Percentiles rank a stretch among this genome's conserved stretches.
These are phyloP conservation scores for Rhinichthys osculus DNA, from an alignment of 2,797 vertebrate genomes.

Conservation along the genomic window DNA sequence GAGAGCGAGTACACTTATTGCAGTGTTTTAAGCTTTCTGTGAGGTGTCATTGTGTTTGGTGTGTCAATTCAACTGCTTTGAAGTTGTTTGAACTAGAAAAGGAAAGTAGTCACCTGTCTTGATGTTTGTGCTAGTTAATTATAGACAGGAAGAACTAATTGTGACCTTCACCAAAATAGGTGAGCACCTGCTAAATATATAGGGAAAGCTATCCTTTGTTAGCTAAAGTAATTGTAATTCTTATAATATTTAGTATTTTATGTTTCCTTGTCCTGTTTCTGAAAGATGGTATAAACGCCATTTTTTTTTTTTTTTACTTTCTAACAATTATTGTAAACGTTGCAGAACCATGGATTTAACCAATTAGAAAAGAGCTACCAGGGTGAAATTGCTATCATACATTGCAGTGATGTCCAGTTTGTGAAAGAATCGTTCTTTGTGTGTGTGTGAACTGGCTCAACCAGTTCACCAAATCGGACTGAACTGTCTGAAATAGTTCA, in stretches of 20 bases:
- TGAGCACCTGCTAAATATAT: background rate
- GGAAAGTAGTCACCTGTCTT: slow-evolving; percentile 1
- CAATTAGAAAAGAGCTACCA: background rate
- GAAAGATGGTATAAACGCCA: background rate
- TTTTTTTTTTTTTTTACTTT: background rate
- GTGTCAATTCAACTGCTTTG: slow-evolving; percentile 24
- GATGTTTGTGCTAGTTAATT: slow-evolving; percentile 40
- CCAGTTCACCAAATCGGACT: too few species aligned
- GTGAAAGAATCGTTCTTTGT: too few species aligned
- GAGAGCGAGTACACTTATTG: slow-evolving; percentile 25
- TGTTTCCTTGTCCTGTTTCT: background rate
- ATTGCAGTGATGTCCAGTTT: background rate
- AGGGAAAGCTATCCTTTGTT: background rate
- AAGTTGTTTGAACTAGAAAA: slow-evolving; percentile 17
- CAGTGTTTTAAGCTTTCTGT: slow-evolving; percentile 24
- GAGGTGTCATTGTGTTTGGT: slow-evolving; percentile 11
- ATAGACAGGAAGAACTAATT: background rate
- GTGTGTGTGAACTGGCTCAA: too few species aligned
- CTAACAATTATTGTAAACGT: background rate
- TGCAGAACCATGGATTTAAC: background rate
- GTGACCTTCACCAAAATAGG: slow-evolving; percentile 6
- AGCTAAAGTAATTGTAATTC: background rate
- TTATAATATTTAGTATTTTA: background rate
- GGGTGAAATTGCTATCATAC: background rate
- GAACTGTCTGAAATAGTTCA: too few species aligned